Evolutionary conservation across 2,888 invertebrate genomes (phyloP).

Genomic region (Pyrgus malvae): DNA sequence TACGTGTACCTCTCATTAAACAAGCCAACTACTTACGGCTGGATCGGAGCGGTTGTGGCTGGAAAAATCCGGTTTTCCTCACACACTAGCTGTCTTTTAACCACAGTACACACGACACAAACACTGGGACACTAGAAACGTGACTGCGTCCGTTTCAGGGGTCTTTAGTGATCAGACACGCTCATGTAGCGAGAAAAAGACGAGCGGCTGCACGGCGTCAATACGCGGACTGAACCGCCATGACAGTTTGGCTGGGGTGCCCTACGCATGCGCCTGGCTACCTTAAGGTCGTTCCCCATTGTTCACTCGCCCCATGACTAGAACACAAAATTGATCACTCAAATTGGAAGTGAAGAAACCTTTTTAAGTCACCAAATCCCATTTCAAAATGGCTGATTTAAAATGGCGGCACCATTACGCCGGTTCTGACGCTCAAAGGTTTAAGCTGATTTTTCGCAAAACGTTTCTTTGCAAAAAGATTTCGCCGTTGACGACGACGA

Average conservation of each 20-base stretch:
- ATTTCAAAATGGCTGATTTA: constrained; percentile 39
- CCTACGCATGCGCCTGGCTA: constrained; percentile 61
- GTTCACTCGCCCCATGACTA: constrained; percentile 57
- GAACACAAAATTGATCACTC: constrained; percentile 45
- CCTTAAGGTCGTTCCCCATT: constrained; percentile 69
- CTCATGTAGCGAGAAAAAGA: constrained; percentile 39
- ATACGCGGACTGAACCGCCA: constrained; percentile 76
- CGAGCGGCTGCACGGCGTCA: constrained; percentile 59
- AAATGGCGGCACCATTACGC: constrained; percentile 30
- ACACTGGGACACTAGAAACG: constrained; percentile 40
- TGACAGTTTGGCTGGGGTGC: constrained; percentile 66
- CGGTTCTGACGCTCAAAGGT: constrained; percentile 4
- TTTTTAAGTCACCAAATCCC: constrained; percentile 44
- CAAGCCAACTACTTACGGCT: constrained; percentile 55
- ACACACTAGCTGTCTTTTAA: constrained; percentile 23
- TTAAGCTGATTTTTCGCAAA: not conserved
- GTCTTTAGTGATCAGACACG: constrained; percentile 26
- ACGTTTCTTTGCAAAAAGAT: constrained; percentile 6
- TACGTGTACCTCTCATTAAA: constrained; percentile 29
- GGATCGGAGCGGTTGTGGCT: constrained; percentile 47
- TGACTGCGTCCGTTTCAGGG: constrained; percentile 30
- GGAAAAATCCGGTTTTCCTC: constrained; percentile 51
- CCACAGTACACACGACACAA: constrained; percentile 36
- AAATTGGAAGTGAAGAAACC: constrained; percentile 54
- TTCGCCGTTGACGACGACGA: not conserved